Conservation (phyloP, 2,113 vertebrate species). For the Petaurus breviceps region DNA sequence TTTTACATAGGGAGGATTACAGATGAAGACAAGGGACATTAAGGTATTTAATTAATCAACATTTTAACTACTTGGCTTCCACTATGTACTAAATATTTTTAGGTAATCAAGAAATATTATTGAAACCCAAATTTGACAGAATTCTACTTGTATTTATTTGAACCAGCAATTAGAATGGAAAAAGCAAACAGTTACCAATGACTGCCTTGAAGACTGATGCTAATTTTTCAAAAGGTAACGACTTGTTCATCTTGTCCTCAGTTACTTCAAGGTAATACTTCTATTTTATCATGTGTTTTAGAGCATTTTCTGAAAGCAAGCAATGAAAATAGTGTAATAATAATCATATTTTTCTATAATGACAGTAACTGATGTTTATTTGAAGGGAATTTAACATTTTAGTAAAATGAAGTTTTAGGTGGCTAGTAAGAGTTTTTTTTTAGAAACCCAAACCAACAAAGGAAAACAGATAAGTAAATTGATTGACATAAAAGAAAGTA, state of each 20-base stretch:
- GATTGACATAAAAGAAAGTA: conserved; percentile 14
- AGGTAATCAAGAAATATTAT: conserved; percentile 48
- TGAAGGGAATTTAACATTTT: conserved; percentile 39
- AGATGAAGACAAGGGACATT: conserved; percentile 5
- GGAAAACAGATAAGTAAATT: conserved; percentile 13
- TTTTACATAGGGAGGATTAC: neutral
- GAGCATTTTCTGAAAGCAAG: conserved; percentile 15
- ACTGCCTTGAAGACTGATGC: conserved; percentile 56
- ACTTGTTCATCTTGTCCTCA: conserved; percentile 49
- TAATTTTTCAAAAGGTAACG: conserved; percentile 45
- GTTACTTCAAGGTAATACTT: conserved; percentile 32
- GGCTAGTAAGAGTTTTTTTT: conserved; percentile 18
- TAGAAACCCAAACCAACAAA: neutral
- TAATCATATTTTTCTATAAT: conserved; percentile 1
- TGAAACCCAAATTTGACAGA: conserved; percentile 52
- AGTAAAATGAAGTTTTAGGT: conserved; percentile 19
- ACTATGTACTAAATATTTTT: neutral
- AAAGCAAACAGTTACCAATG: conserved; percentile 29
- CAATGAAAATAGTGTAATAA: conserved; percentile 58
- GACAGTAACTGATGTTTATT: neutral
- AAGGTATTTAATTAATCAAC: neutral
- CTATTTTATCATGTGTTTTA: conserved; percentile 37
- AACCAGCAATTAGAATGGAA: conserved; percentile 42
- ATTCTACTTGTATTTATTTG: conserved; percentile 12
- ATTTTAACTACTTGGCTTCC: conserved; percentile 14